Evolutionary conservation across 2,113 vertebrate genomes (phyloP).

Genomic region (Bufo bufo): DNA sequence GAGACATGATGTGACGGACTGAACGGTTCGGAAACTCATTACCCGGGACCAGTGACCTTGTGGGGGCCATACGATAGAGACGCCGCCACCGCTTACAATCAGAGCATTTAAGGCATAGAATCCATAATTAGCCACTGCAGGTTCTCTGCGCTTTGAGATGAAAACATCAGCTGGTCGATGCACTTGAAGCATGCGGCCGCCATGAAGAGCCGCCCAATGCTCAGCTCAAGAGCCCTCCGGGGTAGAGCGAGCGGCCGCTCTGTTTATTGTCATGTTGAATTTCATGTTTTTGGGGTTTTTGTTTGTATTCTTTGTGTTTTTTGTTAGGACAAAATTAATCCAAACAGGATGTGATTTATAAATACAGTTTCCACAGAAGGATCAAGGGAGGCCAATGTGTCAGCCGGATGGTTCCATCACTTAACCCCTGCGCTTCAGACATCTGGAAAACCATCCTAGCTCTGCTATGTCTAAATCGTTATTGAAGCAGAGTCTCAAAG

Average conservation of each 20-base stretch:
- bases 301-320: neutral
- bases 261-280: neutral
- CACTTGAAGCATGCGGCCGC: neutral
- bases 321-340: conserved; percentile 1
- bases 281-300: neutral
- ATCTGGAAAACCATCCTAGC: neutral
- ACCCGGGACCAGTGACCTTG: neutral
- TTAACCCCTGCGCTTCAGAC: neutral
- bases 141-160: neutral
- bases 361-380: neutral
- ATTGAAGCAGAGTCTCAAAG: neutral
- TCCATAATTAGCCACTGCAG: neutral
- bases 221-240: neutral
- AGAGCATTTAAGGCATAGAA: neutral
- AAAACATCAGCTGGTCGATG: conserved; percentile 9
- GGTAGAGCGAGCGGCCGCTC: neutral
- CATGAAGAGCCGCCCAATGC: neutral
- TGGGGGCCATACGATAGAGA: neutral
- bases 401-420: neutral
- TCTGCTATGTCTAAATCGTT: neutral
- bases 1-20: neutral
- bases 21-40: neutral
- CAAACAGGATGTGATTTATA: conserved; percentile 14
- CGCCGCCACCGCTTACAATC: neutral
- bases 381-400: neutral